A percentile compares a stretch with the other conserved stretches of the same genome.
Conservation (phyloP, 2,797 vertebrate genomes). For the Apodemus agrarius region DNA sequence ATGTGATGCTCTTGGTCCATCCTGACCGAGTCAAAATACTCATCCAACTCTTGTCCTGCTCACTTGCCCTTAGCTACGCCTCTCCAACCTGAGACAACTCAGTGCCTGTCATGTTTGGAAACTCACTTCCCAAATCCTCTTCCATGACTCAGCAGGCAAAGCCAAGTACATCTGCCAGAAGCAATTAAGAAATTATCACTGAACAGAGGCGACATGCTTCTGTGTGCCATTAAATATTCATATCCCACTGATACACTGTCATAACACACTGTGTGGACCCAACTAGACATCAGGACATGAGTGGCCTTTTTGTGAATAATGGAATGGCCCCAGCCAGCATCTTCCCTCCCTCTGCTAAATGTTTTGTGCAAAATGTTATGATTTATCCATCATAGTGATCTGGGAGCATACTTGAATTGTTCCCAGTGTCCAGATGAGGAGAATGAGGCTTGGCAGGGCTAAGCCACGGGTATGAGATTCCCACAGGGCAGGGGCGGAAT, state of each 20-base stretch:
- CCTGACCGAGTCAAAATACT: background rate
- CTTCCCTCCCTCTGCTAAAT: background rate
- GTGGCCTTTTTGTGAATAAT: background rate
- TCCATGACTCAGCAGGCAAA: conserved; percentile 53
- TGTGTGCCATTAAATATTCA: conserved; percentile 35
- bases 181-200: conserved; percentile 53
- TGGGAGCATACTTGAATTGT: background rate
- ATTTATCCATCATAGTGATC: background rate
- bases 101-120: conserved; percentile 53
- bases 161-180: conserved; percentile 26
- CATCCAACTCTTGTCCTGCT: too few species aligned
- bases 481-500: too few species aligned
- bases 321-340: background rate
- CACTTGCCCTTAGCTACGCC: background rate
- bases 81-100: accelerated
- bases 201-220: conserved; percentile 14
- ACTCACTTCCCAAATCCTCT: conserved; percentile 48
- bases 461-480: background rate
- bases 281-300: background rate
- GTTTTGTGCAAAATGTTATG: background rate
- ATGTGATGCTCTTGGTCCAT: background rate
- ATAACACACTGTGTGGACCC: background rate
- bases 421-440: background rate
- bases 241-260: background rate
- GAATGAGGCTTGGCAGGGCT: background rate